Conservation (phyloP, 1,140 invertebrate genomes). For the Penaeus chinensis region DNA sequence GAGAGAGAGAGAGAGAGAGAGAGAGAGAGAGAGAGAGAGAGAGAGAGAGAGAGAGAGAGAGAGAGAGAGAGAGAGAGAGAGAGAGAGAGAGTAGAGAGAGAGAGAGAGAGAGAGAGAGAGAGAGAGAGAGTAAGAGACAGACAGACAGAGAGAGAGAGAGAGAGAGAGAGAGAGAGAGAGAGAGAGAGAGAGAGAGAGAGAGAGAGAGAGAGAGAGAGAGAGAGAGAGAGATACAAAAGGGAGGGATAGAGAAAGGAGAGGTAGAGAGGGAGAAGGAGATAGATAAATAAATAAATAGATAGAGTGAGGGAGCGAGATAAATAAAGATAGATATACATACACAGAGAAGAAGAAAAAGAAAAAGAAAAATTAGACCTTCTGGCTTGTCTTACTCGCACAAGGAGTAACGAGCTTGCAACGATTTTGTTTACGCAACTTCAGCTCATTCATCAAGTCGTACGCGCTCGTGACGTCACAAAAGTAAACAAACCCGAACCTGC, state of each 20-base stretch:
- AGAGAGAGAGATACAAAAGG: not conserved
- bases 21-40: not conserved
- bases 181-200: not conserved
- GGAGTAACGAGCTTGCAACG: too few relatives aligned
- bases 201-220: not conserved
- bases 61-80: slow-evolving; percentile 26
- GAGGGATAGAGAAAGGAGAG: not conserved
- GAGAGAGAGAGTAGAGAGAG: slow-evolving; percentile 5
- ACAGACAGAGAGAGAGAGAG: not conserved
- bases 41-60: slow-evolving; percentile 36
- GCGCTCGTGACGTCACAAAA: too few relatives aligned
- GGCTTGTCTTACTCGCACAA: too few relatives aligned
- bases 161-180: not conserved
- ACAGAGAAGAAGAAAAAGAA: not conserved
- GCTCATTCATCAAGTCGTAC: too few relatives aligned
- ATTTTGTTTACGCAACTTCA: too few relatives aligned
- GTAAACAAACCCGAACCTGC: too few relatives aligned
- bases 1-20: not conserved
- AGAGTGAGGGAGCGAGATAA: not conserved
- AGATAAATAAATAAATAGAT: too few relatives aligned
- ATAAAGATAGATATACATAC: slow-evolving; percentile 3
- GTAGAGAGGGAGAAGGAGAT: too few relatives aligned
- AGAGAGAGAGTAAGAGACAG: not conserved
- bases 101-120: slow-evolving; percentile 21
- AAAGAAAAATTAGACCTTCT: too few relatives aligned